Percentiles rank a stretch among this genome's conserved stretches.
phyloP scores from a whole-genome alignment of 2,888 invertebrate genomes.

The Carabus problematicus region DNA sequence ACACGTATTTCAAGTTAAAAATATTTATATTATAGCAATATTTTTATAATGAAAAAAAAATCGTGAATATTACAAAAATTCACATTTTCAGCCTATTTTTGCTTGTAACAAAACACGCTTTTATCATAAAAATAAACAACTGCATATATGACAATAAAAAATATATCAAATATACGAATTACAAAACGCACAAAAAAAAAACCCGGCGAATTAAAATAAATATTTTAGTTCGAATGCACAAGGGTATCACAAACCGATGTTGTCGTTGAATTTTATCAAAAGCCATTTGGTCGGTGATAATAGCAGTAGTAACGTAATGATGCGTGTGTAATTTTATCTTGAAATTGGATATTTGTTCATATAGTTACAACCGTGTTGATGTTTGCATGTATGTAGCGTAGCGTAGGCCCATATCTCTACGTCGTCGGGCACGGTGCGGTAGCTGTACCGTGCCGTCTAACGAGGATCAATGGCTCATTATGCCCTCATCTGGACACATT shows the following conservation, averaged over 20 bases:
- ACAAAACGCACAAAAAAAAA: slow-evolving; percentile 2
- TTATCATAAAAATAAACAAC: no score
- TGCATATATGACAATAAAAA: no score
- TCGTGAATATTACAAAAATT: no score
- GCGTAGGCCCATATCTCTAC: slow-evolving; percentile 13
- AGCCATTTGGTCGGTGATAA: slow-evolving; percentile 17
- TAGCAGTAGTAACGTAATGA: slow-evolving; percentile 22
- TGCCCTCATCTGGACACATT: slow-evolving; percentile 55
- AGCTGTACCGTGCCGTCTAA: slow-evolving; percentile 55
- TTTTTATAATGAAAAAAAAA: no score
- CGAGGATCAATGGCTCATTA: slow-evolving; percentile 59
- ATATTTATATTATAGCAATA: no score
- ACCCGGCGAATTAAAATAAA: background rate
- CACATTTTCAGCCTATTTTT: no score
- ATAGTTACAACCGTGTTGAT: slow-evolving; percentile 7
- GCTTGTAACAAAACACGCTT: no score
- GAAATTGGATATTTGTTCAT: slow-evolving; percentile 7
- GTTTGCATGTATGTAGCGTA: background rate
- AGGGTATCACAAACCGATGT: slow-evolving; percentile 14
- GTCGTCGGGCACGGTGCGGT: slow-evolving; percentile 47
- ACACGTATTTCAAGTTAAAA: no score
- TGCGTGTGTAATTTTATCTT: slow-evolving; percentile 29
- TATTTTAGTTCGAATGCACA: background rate
- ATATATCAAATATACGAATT: no score
- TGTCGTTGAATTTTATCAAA: slow-evolving; percentile 22